A percentile compares a stretch with the other conserved stretches of the same genome.
phyloP scores from a whole-genome alignment of 2,888 invertebrate species.

The Geotrupes spiniger region DNA sequence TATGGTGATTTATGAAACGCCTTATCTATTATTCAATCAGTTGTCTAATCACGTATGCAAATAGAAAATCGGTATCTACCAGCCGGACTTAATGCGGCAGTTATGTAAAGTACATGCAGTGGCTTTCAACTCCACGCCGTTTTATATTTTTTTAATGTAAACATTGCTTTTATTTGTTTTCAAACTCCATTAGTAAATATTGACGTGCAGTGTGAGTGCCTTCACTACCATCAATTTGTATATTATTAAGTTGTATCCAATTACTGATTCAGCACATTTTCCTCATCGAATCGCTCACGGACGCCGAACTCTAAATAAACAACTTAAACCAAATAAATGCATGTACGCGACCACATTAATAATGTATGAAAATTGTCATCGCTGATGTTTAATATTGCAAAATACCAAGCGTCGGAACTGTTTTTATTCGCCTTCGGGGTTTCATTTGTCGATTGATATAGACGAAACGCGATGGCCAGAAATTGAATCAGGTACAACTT shows the following conservation, averaged over 20 bases:
- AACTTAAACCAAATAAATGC: slow-evolving; percentile 5
- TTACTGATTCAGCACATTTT: slow-evolving; percentile 29
- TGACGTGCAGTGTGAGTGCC: slow-evolving; percentile 20
- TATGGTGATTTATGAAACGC: too few species aligned
- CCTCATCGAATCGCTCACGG: slow-evolving; percentile 1
- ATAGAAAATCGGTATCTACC: slow-evolving; percentile 1
- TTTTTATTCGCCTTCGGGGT: slow-evolving; percentile 5
- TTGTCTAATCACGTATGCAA: slow-evolving; percentile 1
- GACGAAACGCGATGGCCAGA: too few species aligned
- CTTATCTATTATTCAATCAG: too few species aligned
- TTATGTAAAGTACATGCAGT: too few species aligned
- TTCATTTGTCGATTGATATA: too few species aligned
- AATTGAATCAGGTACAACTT: too few species aligned
- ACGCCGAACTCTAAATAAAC: slow-evolving; percentile 12
- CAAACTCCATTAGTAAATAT: slow-evolving; percentile 29
- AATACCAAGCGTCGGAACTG: neutral
- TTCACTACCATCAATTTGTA: slow-evolving; percentile 21
- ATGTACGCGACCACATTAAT: slow-evolving; percentile 20
- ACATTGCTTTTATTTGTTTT: slow-evolving; percentile 19
- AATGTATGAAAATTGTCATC: slow-evolving; percentile 26
- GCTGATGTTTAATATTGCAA: slow-evolving; percentile 16
- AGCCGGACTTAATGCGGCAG: neutral
- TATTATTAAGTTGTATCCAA: slow-evolving; percentile 27
- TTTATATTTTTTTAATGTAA: slow-evolving; percentile 5
- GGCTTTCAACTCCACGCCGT: neutral